Base-by-base conservation (phyloP, 92 coral and sea anemone species). In the Siderastrea siderea region DNA sequence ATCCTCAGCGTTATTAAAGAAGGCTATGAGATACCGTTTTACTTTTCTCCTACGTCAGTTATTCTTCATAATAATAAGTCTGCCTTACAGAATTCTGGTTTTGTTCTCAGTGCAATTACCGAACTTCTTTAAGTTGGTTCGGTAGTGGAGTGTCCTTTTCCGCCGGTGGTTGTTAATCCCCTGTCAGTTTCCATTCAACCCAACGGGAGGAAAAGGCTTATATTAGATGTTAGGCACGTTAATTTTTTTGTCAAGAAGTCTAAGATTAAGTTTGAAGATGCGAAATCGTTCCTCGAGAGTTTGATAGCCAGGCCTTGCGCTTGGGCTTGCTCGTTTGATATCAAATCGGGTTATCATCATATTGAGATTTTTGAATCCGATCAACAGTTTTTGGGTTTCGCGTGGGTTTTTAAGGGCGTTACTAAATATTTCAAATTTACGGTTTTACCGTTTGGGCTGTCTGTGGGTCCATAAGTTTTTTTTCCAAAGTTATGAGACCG, bases 261-360 rank as follows among this genome's bases (percentile, higher is more conserved):
- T 14, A 55, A 1, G 3, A 61, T 61, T 11, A 45, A 89, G 75
- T 89, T 89, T 77, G 91, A 89, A 68, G 95, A 90, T 51, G 84
- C 87, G 6, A 89, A 89, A 44, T 71, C 87, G 14, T 77, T 89
- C 76, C 58, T 80, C 12, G 60, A 44, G 45, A 19, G 66, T 43
- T 51, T 92, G 55, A 5, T 63, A 51, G 86, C 82, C 62, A 2
- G 72, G 13, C 77, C 78, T 59, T 61, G 67, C 16, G 48, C 52
- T 7, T 92, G 84, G 90, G 26, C 71, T 12, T 89, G 70, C 67
- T 89, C 91, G 5, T 88, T 92, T 74, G 88, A 92, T 72, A 92
- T 92, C 47, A 92, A 86, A 44, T 86, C 90, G 9, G 80, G 80
- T 6, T 90, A 86, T 73, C 90, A 85, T 63, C 90, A 90, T 51